phyloP scores from a whole-genome alignment of 2,888 invertebrate genomes.

The Villa cingulata region DNA sequence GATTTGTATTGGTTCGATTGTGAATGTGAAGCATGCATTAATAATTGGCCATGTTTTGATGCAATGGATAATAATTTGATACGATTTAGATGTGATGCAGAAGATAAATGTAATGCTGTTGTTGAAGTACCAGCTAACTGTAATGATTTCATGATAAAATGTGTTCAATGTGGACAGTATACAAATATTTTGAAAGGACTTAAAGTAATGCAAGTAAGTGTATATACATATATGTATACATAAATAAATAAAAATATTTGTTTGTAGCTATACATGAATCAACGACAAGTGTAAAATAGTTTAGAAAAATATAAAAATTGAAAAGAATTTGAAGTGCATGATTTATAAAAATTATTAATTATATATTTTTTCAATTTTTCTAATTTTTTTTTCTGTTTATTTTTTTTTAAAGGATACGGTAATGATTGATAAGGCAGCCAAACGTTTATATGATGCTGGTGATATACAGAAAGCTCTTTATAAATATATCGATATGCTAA shows the following conservation, averaged over 20 bases:
- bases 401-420: conserved; percentile 52
- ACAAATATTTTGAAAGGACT: conserved; percentile 63
- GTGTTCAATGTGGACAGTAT: conserved; percentile 50
- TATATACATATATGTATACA: too few species aligned
- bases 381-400: conserved; percentile 1
- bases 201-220: conserved; percentile 51
- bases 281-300: too few species aligned
- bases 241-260: too few species aligned
- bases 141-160: conserved; percentile 55
- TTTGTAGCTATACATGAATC: too few species aligned
- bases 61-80: conserved; percentile 57
- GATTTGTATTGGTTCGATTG: conserved; percentile 78
- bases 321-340: too few species aligned
- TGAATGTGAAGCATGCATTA: conserved; percentile 56
- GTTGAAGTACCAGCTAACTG: conserved; percentile 49
- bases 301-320: too few species aligned
- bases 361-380: too few species aligned
- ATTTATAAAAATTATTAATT: too few species aligned
- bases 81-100: conserved; percentile 50
- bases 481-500: conserved; percentile 50
- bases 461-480: conserved; percentile 49
- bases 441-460: conserved; percentile 46
- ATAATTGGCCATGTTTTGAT: conserved; percentile 64
- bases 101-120: conserved; percentile 48
- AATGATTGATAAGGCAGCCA: conserved; percentile 48